Evolutionary conservation across 2,113 vertebrate genomes (phyloP).

Genomic region (Leucosticte australis): DNA sequence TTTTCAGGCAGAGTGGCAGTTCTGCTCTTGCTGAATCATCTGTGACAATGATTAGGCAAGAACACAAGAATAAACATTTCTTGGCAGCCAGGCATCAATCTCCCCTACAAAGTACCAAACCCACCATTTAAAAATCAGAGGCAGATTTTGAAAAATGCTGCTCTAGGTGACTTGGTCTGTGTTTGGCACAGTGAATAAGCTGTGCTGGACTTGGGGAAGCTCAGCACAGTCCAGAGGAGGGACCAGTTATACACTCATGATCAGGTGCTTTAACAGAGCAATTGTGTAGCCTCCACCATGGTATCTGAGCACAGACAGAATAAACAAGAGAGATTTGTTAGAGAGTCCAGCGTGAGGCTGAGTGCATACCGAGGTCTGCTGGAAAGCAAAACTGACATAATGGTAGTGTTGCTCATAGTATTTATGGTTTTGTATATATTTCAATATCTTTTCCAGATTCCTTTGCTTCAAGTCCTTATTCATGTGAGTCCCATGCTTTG

Average conservation of each 20-base stretch:
- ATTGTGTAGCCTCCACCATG: fast-evolving
- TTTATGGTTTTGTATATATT: background rate
- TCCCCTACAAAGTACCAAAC: constrained; percentile 7
- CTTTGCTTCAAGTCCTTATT: background rate
- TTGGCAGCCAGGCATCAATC: constrained; percentile 22
- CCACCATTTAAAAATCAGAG: background rate
- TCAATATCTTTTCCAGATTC: background rate
- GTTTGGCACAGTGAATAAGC: background rate
- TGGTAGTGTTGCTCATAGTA: background rate
- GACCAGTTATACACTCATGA: background rate
- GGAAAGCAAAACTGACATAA: background rate
- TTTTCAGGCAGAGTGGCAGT: constrained; percentile 1
- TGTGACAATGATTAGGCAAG: constrained; percentile 57
- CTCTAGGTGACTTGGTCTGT: background rate
- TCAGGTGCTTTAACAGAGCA: background rate
- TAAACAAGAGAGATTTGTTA: background rate
- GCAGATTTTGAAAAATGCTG: background rate
- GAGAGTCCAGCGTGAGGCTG: background rate
- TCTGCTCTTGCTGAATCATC: constrained; percentile 62
- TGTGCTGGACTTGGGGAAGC: background rate
- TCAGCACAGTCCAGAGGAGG: background rate
- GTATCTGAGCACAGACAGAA: background rate
- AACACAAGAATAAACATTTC: constrained; percentile 54
- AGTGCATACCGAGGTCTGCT: background rate
- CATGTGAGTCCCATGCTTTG: background rate